phyloP scores from a whole-genome alignment of 2,113 vertebrate species.

The Sclerurus mexicanus region DNA sequence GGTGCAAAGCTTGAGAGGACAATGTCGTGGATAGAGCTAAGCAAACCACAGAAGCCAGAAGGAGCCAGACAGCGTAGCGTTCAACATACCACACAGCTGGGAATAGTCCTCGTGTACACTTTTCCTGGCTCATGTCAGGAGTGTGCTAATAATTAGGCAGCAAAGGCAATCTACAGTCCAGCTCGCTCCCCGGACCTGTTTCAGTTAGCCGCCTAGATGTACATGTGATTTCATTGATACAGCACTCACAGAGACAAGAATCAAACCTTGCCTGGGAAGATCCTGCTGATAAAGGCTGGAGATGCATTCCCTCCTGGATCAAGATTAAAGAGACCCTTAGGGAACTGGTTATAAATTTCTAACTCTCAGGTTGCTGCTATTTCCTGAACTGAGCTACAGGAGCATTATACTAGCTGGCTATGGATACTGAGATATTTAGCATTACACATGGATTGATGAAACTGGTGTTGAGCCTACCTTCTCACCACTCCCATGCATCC shows the following conservation, averaged over 20 bases:
- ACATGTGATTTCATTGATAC: constrained; percentile 15
- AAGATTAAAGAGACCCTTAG: constrained; percentile 52
- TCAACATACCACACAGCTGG: neutral
- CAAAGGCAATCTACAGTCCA: constrained; percentile 44
- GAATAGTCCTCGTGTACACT: neutral
- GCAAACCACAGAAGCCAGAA: neutral
- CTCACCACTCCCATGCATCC: neutral
- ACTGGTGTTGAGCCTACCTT: neutral
- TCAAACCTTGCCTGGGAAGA: constrained; percentile 38
- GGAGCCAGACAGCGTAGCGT: fast-evolving
- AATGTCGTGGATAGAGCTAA: neutral
- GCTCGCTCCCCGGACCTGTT: constrained; percentile 27
- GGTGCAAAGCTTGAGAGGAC: neutral
- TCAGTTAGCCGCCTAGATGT: neutral
- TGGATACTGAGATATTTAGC: neutral
- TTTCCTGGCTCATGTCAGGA: neutral
- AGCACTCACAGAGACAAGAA: constrained; percentile 16
- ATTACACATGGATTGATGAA: neutral
- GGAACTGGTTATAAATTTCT: constrained; percentile 54
- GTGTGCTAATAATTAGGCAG: constrained; percentile 33
- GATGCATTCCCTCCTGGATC: constrained; percentile 47
- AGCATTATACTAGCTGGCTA: neutral
- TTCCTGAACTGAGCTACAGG: constrained; percentile 34
- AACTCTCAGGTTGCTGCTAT: constrained; percentile 47
- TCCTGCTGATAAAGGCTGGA: constrained; percentile 50